Evolutionary conservation across 1,140 invertebrate species (phyloP).

Genomic region (Drosophila ogumai): DNA sequence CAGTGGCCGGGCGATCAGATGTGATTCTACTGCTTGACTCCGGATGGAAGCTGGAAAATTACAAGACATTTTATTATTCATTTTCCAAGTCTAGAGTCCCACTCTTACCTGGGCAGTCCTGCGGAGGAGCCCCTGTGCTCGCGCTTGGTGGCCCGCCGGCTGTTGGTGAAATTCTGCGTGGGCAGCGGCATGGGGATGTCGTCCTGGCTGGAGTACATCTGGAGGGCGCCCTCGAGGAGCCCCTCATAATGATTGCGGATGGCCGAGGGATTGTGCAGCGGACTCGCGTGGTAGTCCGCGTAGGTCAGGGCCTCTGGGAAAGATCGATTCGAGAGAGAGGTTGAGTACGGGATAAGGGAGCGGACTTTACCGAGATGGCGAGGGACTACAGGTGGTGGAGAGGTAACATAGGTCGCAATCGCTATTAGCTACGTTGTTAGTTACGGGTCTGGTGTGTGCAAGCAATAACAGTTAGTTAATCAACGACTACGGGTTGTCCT

Average conservation of each 20-base stretch:
- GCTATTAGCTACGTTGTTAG: conserved; percentile 45
- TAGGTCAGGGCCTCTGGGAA: conserved; percentile 75
- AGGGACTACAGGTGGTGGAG: conserved; percentile 30
- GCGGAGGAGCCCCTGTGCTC: conserved; percentile 82
- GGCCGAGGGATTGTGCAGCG: conserved; percentile 78
- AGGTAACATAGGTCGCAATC: conserved; percentile 19
- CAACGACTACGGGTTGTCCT: conserved; percentile 72
- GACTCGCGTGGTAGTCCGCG: conserved; percentile 76
- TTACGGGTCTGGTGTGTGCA: conserved; percentile 54
- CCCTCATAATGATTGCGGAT: conserved; percentile 83
- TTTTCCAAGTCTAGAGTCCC: too few species aligned
- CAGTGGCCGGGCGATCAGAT: conserved; percentile 75
- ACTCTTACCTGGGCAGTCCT: conserved; percentile 62
- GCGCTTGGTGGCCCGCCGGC: conserved; percentile 70
- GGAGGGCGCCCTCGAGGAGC: conserved; percentile 81
- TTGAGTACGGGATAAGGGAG: conserved; percentile 49
- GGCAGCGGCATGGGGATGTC: conserved; percentile 77
- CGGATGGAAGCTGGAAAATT: conserved; percentile 41
- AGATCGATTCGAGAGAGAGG: conserved; percentile 74
- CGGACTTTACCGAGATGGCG: conserved; percentile 36
- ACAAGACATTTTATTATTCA: too few species aligned
- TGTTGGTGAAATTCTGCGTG: conserved; percentile 76
- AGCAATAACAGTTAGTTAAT: conserved; percentile 53
- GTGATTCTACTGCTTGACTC: conserved; percentile 35
- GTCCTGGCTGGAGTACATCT: conserved; percentile 84